Conservation (phyloP, 2,797 vertebrate genomes). For the Sebastes wilsoni region DNA sequence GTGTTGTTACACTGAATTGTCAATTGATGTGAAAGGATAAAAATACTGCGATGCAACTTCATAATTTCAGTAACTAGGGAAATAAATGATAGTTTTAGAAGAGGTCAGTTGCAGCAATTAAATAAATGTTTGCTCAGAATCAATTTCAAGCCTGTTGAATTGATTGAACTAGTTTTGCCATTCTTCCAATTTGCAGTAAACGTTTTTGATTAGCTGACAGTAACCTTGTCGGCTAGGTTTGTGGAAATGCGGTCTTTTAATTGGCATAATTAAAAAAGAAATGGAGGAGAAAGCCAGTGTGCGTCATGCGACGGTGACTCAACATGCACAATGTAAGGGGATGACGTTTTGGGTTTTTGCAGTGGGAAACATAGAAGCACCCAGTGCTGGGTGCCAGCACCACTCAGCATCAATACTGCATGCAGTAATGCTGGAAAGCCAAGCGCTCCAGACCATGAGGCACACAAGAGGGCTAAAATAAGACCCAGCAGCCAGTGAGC, state of each 20-base stretch:
- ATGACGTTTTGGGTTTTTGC: constrained; percentile 45
- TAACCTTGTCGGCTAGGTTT: constrained; percentile 48
- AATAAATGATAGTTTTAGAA: background rate
- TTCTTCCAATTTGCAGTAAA: constrained; percentile 67
- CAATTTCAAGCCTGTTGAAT: constrained; percentile 36
- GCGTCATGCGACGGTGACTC: constrained; percentile 50
- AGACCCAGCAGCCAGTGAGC: constrained; percentile 63
- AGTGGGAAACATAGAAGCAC: constrained; percentile 49
- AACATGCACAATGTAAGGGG: constrained; percentile 22
- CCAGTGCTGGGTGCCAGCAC: constrained; percentile 61
- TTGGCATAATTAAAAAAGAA: constrained; percentile 64
- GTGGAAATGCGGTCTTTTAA: constrained; percentile 53
- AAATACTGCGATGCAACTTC: constrained; percentile 9
- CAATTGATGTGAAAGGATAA: constrained; percentile 20
- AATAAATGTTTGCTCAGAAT: constrained; percentile 54
- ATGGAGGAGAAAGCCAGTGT: constrained; percentile 27
- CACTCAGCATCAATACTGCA: constrained; percentile 77
- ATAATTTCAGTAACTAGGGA: constrained; percentile 23
- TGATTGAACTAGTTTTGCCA: constrained; percentile 42
- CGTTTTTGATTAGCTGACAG: constrained; percentile 67
- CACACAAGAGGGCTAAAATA: constrained; percentile 72
- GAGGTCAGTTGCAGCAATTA: constrained; percentile 11
- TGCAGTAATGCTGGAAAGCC: constrained; percentile 65
- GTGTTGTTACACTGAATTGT: constrained; percentile 28
- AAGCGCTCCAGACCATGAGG: constrained; percentile 65